Conservation (phyloP, 2,113 vertebrate genomes). For the Neotoma lepida region DNA sequence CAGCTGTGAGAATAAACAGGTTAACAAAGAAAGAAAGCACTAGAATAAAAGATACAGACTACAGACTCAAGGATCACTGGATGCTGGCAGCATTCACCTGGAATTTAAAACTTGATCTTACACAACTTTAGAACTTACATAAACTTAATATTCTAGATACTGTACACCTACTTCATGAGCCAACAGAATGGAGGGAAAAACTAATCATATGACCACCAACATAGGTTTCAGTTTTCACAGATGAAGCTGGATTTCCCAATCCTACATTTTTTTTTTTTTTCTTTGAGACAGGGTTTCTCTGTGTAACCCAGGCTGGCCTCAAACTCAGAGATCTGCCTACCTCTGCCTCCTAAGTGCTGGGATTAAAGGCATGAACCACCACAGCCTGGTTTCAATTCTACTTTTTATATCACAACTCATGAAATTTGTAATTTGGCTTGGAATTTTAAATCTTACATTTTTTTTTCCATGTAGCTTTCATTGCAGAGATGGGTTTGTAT, state of each 20-base stretch:
- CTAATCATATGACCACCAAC: slow-evolving; percentile 37
- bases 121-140: slow-evolving; percentile 37
- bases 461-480: slow-evolving; percentile 29
- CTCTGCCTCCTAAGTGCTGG: not conserved
- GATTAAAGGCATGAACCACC: not conserved
- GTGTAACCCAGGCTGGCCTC: no score
- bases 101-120: slow-evolving; percentile 51
- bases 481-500: not conserved
- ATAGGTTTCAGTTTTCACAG: slow-evolving; percentile 1
- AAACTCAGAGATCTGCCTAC: not conserved
- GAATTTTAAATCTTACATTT: slow-evolving; percentile 34
- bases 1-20: not conserved
- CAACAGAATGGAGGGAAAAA: slow-evolving; percentile 43
- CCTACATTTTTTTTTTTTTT: not conserved
- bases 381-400: not conserved
- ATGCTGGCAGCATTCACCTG: not conserved
- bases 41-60: not conserved
- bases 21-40: slow-evolving; percentile 30
- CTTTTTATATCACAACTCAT: slow-evolving; percentile 3
- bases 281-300: not conserved
- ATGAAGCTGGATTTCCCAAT: slow-evolving; percentile 42
- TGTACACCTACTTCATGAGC: slow-evolving; percentile 2
- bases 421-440: slow-evolving; percentile 25
- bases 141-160: not conserved
- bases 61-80: not conserved